Conservation (phyloP, 2,797 vertebrate species). For the Manis crassicaudata region DNA sequence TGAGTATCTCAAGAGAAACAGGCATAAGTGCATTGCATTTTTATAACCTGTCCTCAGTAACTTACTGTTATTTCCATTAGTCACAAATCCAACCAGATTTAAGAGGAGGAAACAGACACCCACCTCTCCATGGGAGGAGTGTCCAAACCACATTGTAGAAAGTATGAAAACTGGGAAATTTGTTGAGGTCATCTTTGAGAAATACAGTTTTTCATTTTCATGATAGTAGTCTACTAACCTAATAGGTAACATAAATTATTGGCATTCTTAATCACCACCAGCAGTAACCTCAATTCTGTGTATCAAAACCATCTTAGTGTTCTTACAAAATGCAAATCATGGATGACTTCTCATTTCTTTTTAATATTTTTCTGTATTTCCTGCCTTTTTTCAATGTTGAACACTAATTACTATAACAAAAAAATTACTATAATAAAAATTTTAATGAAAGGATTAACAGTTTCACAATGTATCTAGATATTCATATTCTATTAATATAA, state of each 20-base stretch:
- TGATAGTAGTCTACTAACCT: background rate
- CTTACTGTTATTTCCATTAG: background rate
- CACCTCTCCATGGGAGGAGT: background rate
- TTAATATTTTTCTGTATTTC: slow-evolving; percentile 3
- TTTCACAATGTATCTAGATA: background rate
- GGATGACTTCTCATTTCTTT: slow-evolving; percentile 27
- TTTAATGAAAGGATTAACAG: slow-evolving; percentile 18
- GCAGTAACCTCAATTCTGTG: background rate
- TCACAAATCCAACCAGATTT: background rate
- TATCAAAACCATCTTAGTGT: background rate
- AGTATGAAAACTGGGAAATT: background rate
- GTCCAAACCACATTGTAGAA: background rate
- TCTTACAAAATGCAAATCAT: slow-evolving; percentile 39
- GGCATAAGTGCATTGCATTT: background rate
- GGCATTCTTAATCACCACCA: background rate
- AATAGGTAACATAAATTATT: background rate
- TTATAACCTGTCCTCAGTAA: background rate
- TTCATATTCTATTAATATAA: background rate
- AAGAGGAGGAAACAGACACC: background rate
- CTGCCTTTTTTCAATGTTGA: background rate
- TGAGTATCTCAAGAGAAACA: background rate
- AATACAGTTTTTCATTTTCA: background rate
- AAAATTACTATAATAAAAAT: background rate
- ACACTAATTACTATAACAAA: background rate
- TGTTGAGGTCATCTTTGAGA: background rate